Evolutionary conservation across 2,888 invertebrate species (phyloP), one percentile per base, ranked within the genome.

Genomic region (Dromius quadrimaculatus): DNA sequence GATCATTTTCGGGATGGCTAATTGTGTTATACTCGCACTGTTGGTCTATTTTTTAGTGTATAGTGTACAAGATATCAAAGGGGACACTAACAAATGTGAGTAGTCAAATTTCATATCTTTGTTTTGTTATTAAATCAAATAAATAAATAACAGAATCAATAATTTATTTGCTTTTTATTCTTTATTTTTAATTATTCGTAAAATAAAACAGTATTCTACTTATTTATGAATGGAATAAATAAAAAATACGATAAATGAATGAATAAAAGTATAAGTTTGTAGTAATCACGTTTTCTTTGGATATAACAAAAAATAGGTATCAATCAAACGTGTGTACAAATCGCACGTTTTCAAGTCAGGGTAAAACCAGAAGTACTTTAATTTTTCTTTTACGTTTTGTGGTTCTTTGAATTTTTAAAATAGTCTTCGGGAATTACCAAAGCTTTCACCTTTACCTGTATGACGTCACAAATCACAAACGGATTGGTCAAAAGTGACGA

Each of bases 71-170:
- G n/a, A 13, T n/a, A 50, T 50, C 11, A n/a, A 23, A 17, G 70
- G 15, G 1, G 70, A 70, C 19, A 62, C 62, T 3, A 62, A 62
- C 20, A 70, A 70, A 50, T 70, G 70, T 70, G 20, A 70, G 70
- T 54, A 32, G 11, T 5, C 2, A 4, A 3, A n/a, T 54, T 54
- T 54, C 23, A 38, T 38, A 8, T 38, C n/a, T 6, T 38, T 38
- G n/a, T n/a, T n/a, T n/a, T n/a, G n/a, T n/a, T n/a, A n/a, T n/a
- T n/a, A n/a, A n/a, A n/a, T n/a, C n/a, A 4, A 32, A 32, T 32
- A 32, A 4, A 32, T 32, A 4, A 32, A 32, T 32, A 6, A 32
- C 5, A 32, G 4, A 32, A 6, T 32, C 32, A 6, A 6, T 5
- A 32, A 6, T 6, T 6, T 32, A 32, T 6, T 32, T 32, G 32